phyloP scores from a whole-genome alignment of 2,888 invertebrate genomes.

The Escarpia spicata region DNA sequence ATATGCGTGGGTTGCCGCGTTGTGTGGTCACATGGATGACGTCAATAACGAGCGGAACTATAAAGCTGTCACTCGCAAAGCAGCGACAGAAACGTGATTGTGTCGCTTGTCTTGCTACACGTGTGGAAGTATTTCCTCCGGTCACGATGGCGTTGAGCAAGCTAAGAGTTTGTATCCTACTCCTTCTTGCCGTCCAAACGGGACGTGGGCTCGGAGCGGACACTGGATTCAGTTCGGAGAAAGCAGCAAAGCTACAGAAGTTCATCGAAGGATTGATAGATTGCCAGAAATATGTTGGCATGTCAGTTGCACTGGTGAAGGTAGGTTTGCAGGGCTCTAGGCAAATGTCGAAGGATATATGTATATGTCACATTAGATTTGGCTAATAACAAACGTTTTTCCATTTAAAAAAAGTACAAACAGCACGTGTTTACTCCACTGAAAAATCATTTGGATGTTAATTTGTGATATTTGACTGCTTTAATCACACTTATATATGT shows the following conservation, averaged over 20 bases:
- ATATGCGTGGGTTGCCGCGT: not conserved
- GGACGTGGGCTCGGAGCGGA: not conserved
- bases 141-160: not conserved
- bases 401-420: no score
- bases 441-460: no score
- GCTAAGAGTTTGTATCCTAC: not conserved
- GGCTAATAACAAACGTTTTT: no score
- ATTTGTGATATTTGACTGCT: no score
- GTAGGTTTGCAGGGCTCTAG: not conserved
- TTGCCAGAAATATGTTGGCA: conserved; percentile 47
- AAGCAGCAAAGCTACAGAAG: not conserved
- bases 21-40: not conserved
- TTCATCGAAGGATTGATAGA: conserved; percentile 37
- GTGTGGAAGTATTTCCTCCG: not conserved
- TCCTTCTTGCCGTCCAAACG: not conserved
- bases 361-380: no score
- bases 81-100: not conserved
- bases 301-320: conserved; percentile 44
- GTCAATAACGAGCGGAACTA: not conserved
- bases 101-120: not conserved
- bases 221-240: not conserved
- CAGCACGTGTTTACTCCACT: no score
- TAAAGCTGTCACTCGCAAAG: not conserved
- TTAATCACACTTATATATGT: no score
- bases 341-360: not conserved